phyloP scores from a whole-genome alignment of 2,888 invertebrate species.

The Synanthedon formicaeformis region DNA sequence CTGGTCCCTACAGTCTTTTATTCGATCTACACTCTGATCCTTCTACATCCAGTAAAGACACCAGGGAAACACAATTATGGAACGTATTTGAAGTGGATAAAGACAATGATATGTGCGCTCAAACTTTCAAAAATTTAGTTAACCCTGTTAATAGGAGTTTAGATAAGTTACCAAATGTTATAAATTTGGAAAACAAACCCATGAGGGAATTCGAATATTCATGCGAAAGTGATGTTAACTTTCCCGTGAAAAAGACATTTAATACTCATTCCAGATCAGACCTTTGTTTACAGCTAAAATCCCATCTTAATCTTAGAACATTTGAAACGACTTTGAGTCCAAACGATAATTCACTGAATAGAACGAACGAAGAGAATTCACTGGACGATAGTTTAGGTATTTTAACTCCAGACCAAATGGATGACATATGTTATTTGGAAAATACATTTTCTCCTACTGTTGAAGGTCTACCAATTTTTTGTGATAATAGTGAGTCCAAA shows the following conservation, averaged over 20 bases:
- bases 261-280: slow-evolving; percentile 59
- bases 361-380: slow-evolving; percentile 80
- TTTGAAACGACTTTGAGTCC: slow-evolving; percentile 55
- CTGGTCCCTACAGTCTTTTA: slow-evolving; percentile 73
- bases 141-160: slow-evolving; percentile 35
- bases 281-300: slow-evolving; percentile 55
- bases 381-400: slow-evolving; percentile 89
- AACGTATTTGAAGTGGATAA: slow-evolving; percentile 20
- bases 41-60: slow-evolving; percentile 38
- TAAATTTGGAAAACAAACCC: slow-evolving; percentile 59
- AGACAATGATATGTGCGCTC: slow-evolving; percentile 18
- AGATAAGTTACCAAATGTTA: slow-evolving; percentile 52
- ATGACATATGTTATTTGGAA: slow-evolving; percentile 74
- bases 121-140: slow-evolving; percentile 24
- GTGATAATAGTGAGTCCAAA: slow-evolving; percentile 53
- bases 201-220: slow-evolving; percentile 64
- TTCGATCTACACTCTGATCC: slow-evolving; percentile 61
- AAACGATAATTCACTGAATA: slow-evolving; percentile 55
- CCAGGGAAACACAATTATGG: slow-evolving; percentile 28
- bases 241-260: slow-evolving; percentile 40
- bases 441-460: slow-evolving; percentile 75
- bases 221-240: slow-evolving; percentile 50
- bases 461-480: slow-evolving; percentile 70
- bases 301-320: slow-evolving; percentile 40
- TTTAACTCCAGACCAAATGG: slow-evolving; percentile 90